A percentile compares a stretch with the other conserved stretches of the same genome.
These are phyloP conservation scores for Cepaea nemoralis DNA, from an alignment of 1,140 invertebrate species.

Conservation along the genomic window DNA sequence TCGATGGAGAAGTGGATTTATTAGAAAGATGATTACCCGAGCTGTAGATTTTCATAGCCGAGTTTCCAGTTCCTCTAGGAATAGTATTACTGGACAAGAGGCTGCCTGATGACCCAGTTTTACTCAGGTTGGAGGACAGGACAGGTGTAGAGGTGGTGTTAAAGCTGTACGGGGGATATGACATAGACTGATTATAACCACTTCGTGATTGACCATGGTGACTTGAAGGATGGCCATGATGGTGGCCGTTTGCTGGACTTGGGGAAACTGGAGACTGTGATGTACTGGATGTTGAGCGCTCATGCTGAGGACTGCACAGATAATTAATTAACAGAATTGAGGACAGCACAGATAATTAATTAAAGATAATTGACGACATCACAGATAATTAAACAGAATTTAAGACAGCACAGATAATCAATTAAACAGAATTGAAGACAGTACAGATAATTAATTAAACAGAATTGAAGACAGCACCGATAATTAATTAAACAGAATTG, in stretches of 20 bases:
- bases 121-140: background rate
- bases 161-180: background rate
- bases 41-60: conserved; percentile 13
- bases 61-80: conserved; percentile 6
- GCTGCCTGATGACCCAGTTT: background rate
- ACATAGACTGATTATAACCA: conserved; percentile 19
- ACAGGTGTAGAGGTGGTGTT: background rate
- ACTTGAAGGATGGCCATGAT: background rate
- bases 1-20: background rate
- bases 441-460: no score
- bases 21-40: conserved; percentile 24
- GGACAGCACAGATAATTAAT: no score
- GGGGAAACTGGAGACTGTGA: conserved; percentile 3
- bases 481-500: no score
- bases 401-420: no score
- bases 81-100: conserved; percentile 24
- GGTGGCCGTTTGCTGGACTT: background rate
- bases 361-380: no score
- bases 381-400: no score
- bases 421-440: no score
- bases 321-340: background rate
- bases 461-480: no score
- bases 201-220: background rate
- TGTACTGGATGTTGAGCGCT: conserved; percentile 12
- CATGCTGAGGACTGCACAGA: conserved; percentile 12